Conservation (phyloP, 2,113 vertebrate species). For the Chrysemys picta region DNA sequence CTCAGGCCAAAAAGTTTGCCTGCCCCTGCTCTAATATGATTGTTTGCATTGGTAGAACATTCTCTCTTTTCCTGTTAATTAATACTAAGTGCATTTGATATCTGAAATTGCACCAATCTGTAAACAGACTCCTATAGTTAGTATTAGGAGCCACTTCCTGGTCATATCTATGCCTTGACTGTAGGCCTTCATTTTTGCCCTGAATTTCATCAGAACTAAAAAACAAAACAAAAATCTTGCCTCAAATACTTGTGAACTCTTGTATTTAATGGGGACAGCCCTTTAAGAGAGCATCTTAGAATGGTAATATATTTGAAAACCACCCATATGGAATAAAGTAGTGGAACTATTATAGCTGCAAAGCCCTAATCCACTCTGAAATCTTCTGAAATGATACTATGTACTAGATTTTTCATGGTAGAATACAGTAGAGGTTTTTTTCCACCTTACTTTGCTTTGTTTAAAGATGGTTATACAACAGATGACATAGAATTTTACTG, state of each 20-base stretch:
- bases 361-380: not conserved
- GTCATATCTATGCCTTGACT: not conserved
- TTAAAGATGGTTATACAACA: conserved; percentile 95
- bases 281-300: not conserved
- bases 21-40: not conserved
- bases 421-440: not conserved
- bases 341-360: not conserved
- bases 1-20: too few species aligned
- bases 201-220: not conserved
- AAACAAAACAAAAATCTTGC: not conserved
- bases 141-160: not conserved
- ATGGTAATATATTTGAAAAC: not conserved
- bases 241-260: not conserved
- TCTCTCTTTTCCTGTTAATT: not conserved
- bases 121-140: not conserved
- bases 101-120: not conserved
- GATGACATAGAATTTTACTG: conserved; percentile 99
- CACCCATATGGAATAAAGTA: not conserved
- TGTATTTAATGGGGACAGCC: not conserved
- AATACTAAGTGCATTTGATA: not conserved
- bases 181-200: not conserved
- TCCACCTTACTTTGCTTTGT: conserved; percentile 21
- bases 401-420: not conserved
- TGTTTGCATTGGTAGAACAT: not conserved
- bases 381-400: not conserved